These are phyloP conservation scores for Drosophila testacea DNA, from an alignment of 2,888 invertebrate species.

Conservation along the genomic window DNA sequence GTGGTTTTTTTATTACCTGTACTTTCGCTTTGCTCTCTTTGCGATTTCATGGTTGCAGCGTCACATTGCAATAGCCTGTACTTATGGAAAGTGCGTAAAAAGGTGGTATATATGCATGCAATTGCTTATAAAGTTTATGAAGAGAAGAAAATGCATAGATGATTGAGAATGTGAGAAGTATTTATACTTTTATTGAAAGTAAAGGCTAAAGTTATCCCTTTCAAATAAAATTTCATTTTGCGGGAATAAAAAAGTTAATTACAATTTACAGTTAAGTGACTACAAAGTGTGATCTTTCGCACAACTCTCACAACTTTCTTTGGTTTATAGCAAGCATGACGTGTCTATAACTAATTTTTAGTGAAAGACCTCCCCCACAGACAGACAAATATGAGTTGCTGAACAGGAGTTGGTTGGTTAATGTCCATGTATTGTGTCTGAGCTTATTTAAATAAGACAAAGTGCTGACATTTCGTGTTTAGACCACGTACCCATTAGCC, in stretches of 20 bases:
- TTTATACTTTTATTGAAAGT: too few species aligned
- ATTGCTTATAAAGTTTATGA: too few species aligned
- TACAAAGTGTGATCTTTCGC: neutral
- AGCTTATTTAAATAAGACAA: conserved; percentile 58
- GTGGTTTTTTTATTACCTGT: neutral
- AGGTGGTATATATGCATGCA: neutral
- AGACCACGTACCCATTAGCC: conserved; percentile 69
- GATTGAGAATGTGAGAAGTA: too few species aligned
- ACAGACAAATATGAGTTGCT: neutral
- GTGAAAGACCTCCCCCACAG: conserved; percentile 44
- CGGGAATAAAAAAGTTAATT: too few species aligned
- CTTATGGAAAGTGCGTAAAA: neutral
- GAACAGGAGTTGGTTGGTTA: conserved; percentile 35
- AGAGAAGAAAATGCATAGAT: too few species aligned
- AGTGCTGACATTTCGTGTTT: conserved; percentile 74
- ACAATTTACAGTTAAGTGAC: too few species aligned
- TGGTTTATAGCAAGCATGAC: conserved; percentile 10
- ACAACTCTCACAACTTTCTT: conserved; percentile 1
- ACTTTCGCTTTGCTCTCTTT: neutral
- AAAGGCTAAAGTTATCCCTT: too few species aligned
- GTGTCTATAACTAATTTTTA: conserved; percentile 50
- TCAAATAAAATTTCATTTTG: too few species aligned
- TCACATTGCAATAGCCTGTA: neutral
- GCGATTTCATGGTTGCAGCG: conserved; percentile 1
- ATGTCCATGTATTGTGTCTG: conserved; percentile 50